Base-by-base conservation (phyloP, 2,888 invertebrate genomes). In the Campoletis raptor region DNA sequence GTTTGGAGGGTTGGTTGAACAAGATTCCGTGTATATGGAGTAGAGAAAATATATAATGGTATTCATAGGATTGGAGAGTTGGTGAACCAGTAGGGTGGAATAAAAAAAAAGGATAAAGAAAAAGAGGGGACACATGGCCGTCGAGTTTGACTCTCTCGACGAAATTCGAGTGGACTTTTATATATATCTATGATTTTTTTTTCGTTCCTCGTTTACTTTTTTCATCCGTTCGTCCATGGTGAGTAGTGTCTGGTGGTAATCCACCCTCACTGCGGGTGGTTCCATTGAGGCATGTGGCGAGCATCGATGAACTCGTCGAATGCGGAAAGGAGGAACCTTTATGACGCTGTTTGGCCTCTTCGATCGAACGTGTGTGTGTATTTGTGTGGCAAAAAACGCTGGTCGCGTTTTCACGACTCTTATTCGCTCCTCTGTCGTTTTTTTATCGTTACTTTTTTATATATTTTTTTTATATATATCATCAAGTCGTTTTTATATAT, bases 301-400 rank as follows among this genome's bases (percentile, higher is more conserved):
- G 86, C 85, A 87, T 85, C 86, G 86, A 87, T 79, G 82, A 85
- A 80, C 79, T 74, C 78, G 64, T 12, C 81, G 82, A 86, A 74
- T 74, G 77, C 82, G 81, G 83, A 81, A 86, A 90, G 89, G 90
- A 90, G 89, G 90, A 90, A 91, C 91, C 90, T 93, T 93, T 92
- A 92, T 92, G 90, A 90, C 85, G 89, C 91, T 92, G 92, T 92
- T 92, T 92, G 91, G 90, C 89, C 91, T 91, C 92, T 92, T 89
- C 89, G 86, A 85, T 90, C 90, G 89, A 90, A 91, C 90, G 89
- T 90, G 89, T 87, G 89, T 87, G 57, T 36, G 76, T 24, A 57
- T 70, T 61, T 54, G 36, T 12, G 36, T 30, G 48, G 48, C 5
- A 37, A 24, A 45, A 52, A 42, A 80, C 81, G 87, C 88, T 82